phyloP scores from a whole-genome alignment of 2,113 vertebrate species.

The Calcarius ornatus region DNA sequence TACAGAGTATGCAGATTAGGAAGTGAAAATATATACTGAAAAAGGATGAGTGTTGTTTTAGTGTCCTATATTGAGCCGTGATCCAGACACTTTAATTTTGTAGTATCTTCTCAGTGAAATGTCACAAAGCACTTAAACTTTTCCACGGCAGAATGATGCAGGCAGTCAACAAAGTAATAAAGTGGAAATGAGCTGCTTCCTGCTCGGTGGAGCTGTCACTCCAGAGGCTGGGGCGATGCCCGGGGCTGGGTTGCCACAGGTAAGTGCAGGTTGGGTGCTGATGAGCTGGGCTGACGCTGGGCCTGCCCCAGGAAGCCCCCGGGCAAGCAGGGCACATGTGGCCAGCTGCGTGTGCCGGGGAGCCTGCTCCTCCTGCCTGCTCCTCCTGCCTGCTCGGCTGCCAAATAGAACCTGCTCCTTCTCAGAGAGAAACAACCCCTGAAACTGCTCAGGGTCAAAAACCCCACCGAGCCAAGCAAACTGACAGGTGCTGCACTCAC shows the following conservation, averaged over 20 bases:
- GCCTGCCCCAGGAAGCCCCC: background rate
- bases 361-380: background rate
- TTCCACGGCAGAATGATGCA: background rate
- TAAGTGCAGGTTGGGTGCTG: constrained; percentile 2
- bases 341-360: background rate
- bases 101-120: background rate
- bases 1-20: background rate
- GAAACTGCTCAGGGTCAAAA: background rate
- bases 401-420: background rate
- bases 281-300: constrained; percentile 13
- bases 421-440: background rate
- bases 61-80: background rate
- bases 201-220: constrained; percentile 30
- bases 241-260: constrained; percentile 18
- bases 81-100: background rate
- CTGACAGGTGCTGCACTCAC: background rate
- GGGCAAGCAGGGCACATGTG: background rate
- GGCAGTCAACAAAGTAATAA: constrained; percentile 49
- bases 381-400: background rate
- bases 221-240: background rate
- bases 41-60: background rate
- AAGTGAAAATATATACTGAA: background rate
- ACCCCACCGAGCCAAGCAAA: too few relatives aligned
- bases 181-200: constrained; percentile 53
- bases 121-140: background rate